Conservation (phyloP, 53 echinoderm and acorn worm species). For the Echinarachnius parma region DNA sequence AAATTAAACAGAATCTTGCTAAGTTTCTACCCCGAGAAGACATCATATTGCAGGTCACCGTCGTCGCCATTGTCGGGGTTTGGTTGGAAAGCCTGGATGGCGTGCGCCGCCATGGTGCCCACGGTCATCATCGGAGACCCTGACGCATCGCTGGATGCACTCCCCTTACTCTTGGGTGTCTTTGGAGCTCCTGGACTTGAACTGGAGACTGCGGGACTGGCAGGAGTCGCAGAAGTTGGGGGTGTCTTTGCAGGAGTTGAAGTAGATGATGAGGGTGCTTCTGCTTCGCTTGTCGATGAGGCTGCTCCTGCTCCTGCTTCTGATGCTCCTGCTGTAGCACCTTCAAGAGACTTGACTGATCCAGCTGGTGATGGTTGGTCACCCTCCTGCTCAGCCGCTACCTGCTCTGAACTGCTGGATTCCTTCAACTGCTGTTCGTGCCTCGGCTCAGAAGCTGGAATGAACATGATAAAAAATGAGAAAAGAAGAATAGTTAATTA, state of each 20-base stretch:
- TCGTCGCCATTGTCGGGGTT: background rate
- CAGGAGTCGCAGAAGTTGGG: background rate
- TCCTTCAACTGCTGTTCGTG: background rate
- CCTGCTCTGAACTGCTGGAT: background rate
- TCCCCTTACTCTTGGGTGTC: background rate
- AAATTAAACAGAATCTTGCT: no score
- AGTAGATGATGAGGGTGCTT: background rate
- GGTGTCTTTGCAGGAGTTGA: background rate
- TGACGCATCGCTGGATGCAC: background rate
- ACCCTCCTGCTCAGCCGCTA: background rate
- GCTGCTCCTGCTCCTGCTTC: background rate
- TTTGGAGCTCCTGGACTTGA: constrained; percentile 1
- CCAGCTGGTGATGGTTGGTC: background rate
- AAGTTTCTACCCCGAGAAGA: constrained; percentile 26
- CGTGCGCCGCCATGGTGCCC: constrained; percentile 23
- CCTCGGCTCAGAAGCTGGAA: no score
- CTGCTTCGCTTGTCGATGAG: constrained; percentile 1
- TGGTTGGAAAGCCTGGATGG: constrained; percentile 13
- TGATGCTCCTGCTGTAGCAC: no score
- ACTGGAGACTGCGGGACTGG: background rate
- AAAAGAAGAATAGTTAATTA: no score
- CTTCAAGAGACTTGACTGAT: background rate
- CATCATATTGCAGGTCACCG: constrained; percentile 11
- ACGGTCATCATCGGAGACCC: constrained; percentile 39
- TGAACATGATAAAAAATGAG: no score